phyloP scores from a whole-genome alignment of 2,888 invertebrate species.

The Drosophila mimica region DNA sequence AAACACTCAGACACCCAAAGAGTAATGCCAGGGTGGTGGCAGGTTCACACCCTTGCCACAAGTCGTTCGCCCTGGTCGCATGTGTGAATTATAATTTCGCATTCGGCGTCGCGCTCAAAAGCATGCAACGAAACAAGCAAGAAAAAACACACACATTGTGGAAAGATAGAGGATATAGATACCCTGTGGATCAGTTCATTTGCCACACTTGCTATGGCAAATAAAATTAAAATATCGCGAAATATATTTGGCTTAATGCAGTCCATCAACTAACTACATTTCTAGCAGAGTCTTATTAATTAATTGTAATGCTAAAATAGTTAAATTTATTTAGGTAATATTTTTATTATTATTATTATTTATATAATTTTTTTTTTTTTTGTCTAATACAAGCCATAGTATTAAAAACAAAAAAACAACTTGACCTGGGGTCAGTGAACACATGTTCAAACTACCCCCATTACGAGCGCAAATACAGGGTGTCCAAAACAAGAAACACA shows the following conservation, averaged over 20 bases:
- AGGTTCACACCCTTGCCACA: constrained; percentile 15
- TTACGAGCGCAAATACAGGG: background rate
- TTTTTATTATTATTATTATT: background rate
- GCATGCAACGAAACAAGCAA: constrained; percentile 63
- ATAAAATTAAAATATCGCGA: background rate
- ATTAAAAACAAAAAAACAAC: background rate
- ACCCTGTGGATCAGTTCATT: constrained; percentile 13
- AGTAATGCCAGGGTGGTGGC: constrained; percentile 12
- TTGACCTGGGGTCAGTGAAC: background rate
- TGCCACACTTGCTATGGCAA: background rate
- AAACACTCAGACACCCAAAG: constrained; percentile 33
- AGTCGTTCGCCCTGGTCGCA: constrained; percentile 64
- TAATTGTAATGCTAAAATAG: background rate
- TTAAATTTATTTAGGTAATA: background rate
- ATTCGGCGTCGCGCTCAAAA: constrained; percentile 75
- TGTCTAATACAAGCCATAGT: background rate
- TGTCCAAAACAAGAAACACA: constrained; percentile 53
- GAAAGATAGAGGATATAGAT: constrained; percentile 9
- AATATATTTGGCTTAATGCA: background rate
- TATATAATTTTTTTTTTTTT: too few species aligned
- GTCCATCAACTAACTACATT: background rate
- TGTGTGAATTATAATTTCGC: constrained; percentile 82
- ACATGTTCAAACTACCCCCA: background rate
- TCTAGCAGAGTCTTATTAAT: background rate
- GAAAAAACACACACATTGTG: background rate